phyloP scores from a whole-genome alignment of 1,140 invertebrate genomes.

The Helicoverpa armigera region DNA sequence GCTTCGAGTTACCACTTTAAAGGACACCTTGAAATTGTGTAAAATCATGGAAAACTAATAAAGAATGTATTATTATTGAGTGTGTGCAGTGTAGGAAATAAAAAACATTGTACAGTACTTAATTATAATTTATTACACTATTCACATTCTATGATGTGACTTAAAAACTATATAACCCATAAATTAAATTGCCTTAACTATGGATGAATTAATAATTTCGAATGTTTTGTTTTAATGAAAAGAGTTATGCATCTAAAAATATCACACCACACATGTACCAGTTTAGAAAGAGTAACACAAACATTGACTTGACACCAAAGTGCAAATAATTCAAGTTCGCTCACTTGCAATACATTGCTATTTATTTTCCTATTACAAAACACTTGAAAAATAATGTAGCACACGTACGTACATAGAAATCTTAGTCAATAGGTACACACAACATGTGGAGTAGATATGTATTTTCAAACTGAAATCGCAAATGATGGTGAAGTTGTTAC shows the following conservation, averaged over 20 bases:
- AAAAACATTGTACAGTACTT: constrained; percentile 41
- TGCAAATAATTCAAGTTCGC: background rate
- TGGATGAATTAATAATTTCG: constrained; percentile 7
- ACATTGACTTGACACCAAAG: background rate
- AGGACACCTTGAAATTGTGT: too few species aligned
- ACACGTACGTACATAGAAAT: too few species aligned
- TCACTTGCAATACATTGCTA: too few species aligned
- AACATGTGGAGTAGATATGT: too few species aligned
- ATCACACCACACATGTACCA: background rate
- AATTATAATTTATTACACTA: constrained; percentile 49
- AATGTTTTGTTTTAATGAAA: constrained; percentile 4
- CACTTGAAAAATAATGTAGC: too few species aligned
- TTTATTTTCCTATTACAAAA: too few species aligned
- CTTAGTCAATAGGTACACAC: too few species aligned
- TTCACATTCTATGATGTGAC: constrained; percentile 54
- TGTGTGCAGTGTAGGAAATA: background rate
- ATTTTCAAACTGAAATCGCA: too few species aligned
- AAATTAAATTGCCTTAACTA: constrained; percentile 42
- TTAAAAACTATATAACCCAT: constrained; percentile 51
- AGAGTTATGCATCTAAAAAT: background rate
- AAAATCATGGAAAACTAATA: too few species aligned
- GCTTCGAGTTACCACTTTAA: too few species aligned
- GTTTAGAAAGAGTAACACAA: background rate
- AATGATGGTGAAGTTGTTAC: too few species aligned
- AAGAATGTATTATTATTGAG: too few species aligned